Base-by-base conservation (phyloP, 2,888 invertebrate genomes). In the Pseudococcus longispinus region DNA sequence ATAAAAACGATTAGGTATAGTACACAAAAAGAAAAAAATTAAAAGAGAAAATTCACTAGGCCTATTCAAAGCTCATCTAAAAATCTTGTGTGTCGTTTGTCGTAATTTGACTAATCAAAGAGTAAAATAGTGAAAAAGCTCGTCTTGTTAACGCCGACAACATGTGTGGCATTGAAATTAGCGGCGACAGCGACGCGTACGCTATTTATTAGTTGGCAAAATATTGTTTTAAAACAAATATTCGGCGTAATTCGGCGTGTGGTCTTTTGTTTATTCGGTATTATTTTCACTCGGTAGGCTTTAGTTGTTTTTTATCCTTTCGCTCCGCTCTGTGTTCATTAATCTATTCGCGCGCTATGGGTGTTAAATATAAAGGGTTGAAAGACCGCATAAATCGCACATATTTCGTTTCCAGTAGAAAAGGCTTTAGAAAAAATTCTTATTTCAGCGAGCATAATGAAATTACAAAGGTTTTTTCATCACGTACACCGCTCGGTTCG, bases 351-450 rank as follows among this genome's bases (percentile, higher is more conserved):
- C 51, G 84, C 84, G 37, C 37, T 32, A 32, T 60, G 84, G 55
- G 84, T 55, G 60, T 65, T 55, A 60, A 60, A 37, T 29, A 29
- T 60, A 84, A 84, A 84, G 84, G 84, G 84, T 84, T 84, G 84
- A 51, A 84, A 84, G 60, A 84, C 84, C 84, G 60, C 84, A 60
- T 65, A 84, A 84, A 84, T 84, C 84, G 84, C 55, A 55, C 84
- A 84, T 65, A 65, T 84, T 84, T 84, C 60, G 84, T 84, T 84
- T 84, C 60, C 84, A 65, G 32, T 84, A 65, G 84, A 84, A 84
- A 84, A 84, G 42, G 84, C 84, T 55, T 84, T 84, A 60, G 26
- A 65, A 84, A 84, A 84, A 84, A 65, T 84, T 84, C 84, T 84
- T 84, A 84, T 60, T 84, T 65, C 51, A 55, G 26, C 84, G 83